These are phyloP conservation scores for Anorthoa munda DNA, from an alignment of 2,888 invertebrate genomes.

Conservation along the genomic window DNA sequence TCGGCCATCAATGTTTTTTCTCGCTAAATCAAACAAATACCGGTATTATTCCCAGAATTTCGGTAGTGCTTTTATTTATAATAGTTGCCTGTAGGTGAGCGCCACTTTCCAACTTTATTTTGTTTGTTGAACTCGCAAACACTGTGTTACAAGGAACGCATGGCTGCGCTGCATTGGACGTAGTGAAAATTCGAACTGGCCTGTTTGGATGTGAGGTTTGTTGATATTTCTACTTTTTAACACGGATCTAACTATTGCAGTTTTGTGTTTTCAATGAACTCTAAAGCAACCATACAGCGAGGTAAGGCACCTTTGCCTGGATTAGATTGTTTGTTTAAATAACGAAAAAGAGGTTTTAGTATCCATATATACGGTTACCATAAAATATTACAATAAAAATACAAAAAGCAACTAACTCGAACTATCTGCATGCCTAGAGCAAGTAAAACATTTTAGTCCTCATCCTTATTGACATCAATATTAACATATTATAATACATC, in stretches of 20 bases:
- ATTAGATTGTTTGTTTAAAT: not conserved
- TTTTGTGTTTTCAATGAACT: slow-evolving; percentile 6
- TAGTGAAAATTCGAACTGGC: slow-evolving; percentile 26
- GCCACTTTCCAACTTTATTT: slow-evolving; percentile 42
- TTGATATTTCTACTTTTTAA: slow-evolving; percentile 45
- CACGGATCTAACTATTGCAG: slow-evolving; percentile 1
- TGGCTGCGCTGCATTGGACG: slow-evolving; percentile 32
- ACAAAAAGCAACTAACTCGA: too few relatives aligned
- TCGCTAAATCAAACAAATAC: slow-evolving; percentile 23
- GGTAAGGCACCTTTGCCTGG: not conserved
- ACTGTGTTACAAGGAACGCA: slow-evolving; percentile 46
- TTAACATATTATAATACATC: not conserved
- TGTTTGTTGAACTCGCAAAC: slow-evolving; percentile 52
- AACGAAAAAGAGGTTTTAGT: too few relatives aligned
- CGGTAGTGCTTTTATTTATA: slow-evolving; percentile 30
- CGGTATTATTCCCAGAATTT: slow-evolving; percentile 27
- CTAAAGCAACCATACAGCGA: not conserved
- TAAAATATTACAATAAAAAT: too few relatives aligned
- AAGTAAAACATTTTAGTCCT: not conserved
- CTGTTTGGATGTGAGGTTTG: slow-evolving; percentile 39
- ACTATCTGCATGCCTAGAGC: not conserved
- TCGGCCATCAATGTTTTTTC: slow-evolving; percentile 1
- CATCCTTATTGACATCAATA: not conserved
- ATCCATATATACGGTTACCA: too few relatives aligned
- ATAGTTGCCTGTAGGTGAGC: slow-evolving; percentile 26